Evolutionary conservation across 2,888 invertebrate species (phyloP), one percentile per base, ranked within the genome.

Genomic region (Rhagonycha lutea): DNA sequence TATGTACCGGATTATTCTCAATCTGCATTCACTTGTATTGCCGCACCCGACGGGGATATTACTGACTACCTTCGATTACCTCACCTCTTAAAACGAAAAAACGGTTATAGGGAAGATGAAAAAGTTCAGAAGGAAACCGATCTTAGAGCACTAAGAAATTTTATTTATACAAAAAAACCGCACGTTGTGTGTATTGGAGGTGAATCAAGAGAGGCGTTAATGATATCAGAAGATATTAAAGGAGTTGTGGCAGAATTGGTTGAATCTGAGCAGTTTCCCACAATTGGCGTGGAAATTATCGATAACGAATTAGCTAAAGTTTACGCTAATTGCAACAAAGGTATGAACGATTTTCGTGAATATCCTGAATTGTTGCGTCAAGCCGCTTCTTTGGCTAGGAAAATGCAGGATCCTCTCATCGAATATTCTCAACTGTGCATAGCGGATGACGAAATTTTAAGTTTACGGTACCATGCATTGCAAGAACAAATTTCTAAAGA

Each of bases 361-460:
- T 98, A 98, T 88, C 99, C 99, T 0, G 92, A 94, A 68, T 89
- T 98, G 12, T 89, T 99, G 2, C 91, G 98, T 0, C 96, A 99
- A 88, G 98, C 99, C 0, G 93, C 98, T 72, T 98, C 98, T 0
- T 89, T 99, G 76, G 98, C 96, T 0, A 91, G 99, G 23, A 91
- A 96, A 76, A 89, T 98, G 84, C 98, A 99, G 88, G 99, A 99
- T 88, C 99, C 99, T 0, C 89, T 99, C 0, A 92, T 98, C 78
- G 99, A 99, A 87, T 98, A 96, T 87, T 96, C 98, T 0, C 98
- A 99, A 85, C 89, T 99, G 0, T 99, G 98, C 86, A 98, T 97
- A 4, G 92, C 94, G 0, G 99, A 99, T 84, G 98, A 99, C 80
- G 99, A 99, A 90, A 96, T 99, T 80, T 89, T 99, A 14, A 98